Conservation (phyloP, 2,888 invertebrate genomes). For the Ophion ellenae region DNA sequence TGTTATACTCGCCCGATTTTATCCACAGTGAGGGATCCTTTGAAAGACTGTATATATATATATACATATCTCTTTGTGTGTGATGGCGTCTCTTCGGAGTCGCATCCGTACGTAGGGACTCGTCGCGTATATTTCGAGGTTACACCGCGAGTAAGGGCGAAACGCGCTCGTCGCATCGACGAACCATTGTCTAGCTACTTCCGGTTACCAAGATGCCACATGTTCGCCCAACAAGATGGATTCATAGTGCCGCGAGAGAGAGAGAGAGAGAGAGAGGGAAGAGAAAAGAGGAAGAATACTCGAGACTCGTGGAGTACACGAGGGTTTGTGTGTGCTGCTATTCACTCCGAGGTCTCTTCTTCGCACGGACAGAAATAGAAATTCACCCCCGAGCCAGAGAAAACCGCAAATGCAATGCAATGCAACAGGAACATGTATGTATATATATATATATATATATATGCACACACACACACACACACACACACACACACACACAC, state of each 20-base stretch:
- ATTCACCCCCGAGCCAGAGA: constrained; percentile 35
- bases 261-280: background rate
- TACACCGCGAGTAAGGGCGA: constrained; percentile 25
- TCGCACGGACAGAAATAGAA: constrained; percentile 53
- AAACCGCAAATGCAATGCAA: constrained; percentile 6
- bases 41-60: constrained; percentile 59
- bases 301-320: constrained; percentile 47
- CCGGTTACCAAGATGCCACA: constrained; percentile 59
- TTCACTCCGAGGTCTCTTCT: constrained; percentile 51
- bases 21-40: constrained; percentile 7
- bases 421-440: background rate
- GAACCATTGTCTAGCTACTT: constrained; percentile 74
- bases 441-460: no score
- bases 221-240: constrained; percentile 45
- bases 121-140: constrained; percentile 61
- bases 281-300: constrained; percentile 27
- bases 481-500: no score
- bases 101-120: constrained; percentile 7
- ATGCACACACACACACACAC: no score
- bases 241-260: background rate
- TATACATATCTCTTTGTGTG: constrained; percentile 30
- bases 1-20: background rate
- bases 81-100: background rate
- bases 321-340: constrained; percentile 37
- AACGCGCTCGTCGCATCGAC: constrained; percentile 69